phyloP scores from a whole-genome alignment of 2,888 invertebrate species.

The Chelonus formosanus region DNA sequence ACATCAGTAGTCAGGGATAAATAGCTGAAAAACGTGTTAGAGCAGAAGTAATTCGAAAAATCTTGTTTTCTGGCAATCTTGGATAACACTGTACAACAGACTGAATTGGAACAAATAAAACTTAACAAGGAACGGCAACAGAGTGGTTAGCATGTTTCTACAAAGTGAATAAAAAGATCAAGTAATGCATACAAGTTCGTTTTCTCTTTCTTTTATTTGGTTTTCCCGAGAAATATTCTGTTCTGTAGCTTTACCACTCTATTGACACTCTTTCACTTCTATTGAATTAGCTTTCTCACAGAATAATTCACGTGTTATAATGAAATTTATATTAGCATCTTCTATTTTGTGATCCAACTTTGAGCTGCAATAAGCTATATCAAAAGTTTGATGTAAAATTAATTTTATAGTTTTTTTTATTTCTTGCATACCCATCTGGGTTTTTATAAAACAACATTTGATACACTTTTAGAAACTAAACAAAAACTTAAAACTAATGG shows the following conservation, averaged over 20 bases:
- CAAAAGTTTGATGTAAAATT: no score
- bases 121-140: not conserved
- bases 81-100: conserved; percentile 42
- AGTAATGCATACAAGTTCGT: not conserved
- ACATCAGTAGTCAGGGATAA: not conserved
- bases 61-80: conserved; percentile 43
- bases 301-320: conserved; percentile 4
- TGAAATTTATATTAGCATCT: no score
- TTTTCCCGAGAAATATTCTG: no score
- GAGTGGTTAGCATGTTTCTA: conserved; percentile 7
- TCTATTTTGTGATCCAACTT: no score
- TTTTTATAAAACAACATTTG: no score
- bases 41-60: conserved; percentile 33
- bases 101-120: conserved; percentile 14
- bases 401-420: no score
- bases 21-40: conserved; percentile 1
- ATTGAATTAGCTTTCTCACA: conserved; percentile 30
- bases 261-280: conserved; percentile 4
- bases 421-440: no score
- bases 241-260: not conserved
- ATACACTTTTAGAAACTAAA: no score
- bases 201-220: conserved; percentile 1
- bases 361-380: no score
- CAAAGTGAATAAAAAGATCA: conserved; percentile 20
- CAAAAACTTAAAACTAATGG: no score